These are phyloP conservation scores for Hydropotes inermis DNA, from an alignment of 2,113 vertebrate species.

Conservation along the genomic window DNA sequence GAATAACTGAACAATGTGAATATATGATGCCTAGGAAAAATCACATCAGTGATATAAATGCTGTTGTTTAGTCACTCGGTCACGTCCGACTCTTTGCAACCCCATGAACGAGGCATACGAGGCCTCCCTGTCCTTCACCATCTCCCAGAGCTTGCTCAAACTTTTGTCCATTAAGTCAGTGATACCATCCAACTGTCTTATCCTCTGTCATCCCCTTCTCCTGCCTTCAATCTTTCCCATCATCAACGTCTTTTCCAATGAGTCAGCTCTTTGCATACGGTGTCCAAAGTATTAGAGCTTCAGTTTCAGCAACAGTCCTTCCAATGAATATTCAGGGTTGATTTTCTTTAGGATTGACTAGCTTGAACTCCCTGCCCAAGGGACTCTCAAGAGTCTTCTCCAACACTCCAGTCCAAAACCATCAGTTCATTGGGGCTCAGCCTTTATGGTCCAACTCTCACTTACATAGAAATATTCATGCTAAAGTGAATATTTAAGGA, in stretches of 20 bases:
- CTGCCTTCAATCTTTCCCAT: neutral
- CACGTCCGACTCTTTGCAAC: neutral
- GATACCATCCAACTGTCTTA: neutral
- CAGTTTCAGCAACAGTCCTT: neutral
- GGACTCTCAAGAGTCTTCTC: neutral
- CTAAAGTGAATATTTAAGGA: neutral
- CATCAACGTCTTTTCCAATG: neutral
- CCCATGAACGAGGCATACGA: rapidly evolving
- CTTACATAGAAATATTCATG: neutral
- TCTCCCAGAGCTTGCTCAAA: neutral
- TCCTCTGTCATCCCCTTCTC: neutral
- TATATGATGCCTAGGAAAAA: neutral
- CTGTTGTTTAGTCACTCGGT: neutral
- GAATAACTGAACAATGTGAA: neutral
- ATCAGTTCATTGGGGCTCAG: rapidly evolving
- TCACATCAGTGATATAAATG: neutral
- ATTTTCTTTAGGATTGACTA: neutral
- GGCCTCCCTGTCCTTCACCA: neutral
- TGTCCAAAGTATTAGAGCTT: neutral
- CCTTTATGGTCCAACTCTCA: neutral
- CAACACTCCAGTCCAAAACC: neutral
- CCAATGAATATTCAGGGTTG: neutral
- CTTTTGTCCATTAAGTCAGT: neutral
- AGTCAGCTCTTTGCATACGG: neutral
- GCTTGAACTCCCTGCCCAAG: neutral